Conservation (phyloP, 1,140 invertebrate species). For the Drosophila melanica region DNA sequence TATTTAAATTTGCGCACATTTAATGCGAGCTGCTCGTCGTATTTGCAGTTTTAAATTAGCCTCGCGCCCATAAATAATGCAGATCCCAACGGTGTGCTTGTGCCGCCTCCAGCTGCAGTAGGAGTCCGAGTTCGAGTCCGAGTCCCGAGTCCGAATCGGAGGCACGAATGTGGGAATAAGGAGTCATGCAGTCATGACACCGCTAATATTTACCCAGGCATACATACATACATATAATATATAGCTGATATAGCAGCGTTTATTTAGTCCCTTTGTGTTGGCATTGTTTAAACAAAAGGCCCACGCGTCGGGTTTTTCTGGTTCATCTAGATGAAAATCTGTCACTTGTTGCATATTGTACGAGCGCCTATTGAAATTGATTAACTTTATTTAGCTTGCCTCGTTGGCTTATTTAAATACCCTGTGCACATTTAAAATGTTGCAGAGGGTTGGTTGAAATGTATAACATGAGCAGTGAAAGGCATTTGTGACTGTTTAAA, state of each 20-base stretch:
- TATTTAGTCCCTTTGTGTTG: slow-evolving; percentile 29
- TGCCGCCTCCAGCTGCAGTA: slow-evolving; percentile 24
- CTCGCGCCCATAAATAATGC: slow-evolving; percentile 61
- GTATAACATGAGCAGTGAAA: too few relatives aligned
- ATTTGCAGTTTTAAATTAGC: slow-evolving; percentile 45
- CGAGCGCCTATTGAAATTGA: slow-evolving; percentile 70
- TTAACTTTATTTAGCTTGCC: slow-evolving; percentile 65
- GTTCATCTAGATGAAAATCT: slow-evolving; percentile 36
- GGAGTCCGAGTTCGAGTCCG: not conserved
- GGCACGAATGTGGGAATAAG: not conserved
- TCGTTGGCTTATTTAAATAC: slow-evolving; percentile 30
- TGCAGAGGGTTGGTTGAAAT: too few relatives aligned
- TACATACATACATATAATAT: slow-evolving; percentile 1
- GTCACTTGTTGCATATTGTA: slow-evolving; percentile 66
- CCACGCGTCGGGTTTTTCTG: slow-evolving; percentile 31
- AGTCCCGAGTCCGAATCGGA: too few relatives aligned
- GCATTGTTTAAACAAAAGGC: slow-evolving; percentile 39
- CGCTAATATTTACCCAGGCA: slow-evolving; percentile 28
- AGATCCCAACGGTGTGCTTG: slow-evolving; percentile 62
- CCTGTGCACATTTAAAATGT: not conserved
- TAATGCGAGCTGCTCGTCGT: slow-evolving; percentile 7
- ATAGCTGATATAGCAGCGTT: slow-evolving; percentile 4
- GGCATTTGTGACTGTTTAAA: too few relatives aligned
- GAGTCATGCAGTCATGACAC: not conserved
- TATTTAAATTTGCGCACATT: slow-evolving; percentile 34